Evolutionary conservation across 1,140 invertebrate genomes (phyloP).

Genomic region (Zaprionus lachaisei): DNA sequence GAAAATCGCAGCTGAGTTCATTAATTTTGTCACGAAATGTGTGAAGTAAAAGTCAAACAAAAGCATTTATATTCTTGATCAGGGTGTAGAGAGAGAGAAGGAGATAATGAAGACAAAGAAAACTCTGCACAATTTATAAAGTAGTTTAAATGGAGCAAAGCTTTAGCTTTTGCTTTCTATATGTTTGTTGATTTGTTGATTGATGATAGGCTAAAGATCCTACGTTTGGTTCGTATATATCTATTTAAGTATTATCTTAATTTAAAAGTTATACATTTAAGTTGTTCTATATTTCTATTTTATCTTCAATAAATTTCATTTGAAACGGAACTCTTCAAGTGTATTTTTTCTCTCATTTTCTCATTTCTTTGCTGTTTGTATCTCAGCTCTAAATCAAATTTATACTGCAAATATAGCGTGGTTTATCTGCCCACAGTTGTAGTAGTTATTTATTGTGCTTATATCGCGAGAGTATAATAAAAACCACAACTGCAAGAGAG

Average conservation of each 20-base stretch:
- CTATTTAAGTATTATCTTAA: neutral
- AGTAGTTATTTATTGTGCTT: slow-evolving; percentile 10
- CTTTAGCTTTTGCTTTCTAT: neutral
- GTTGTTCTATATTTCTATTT: neutral
- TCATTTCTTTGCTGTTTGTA: neutral
- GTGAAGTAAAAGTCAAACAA: slow-evolving; percentile 15
- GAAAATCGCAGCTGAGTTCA: neutral
- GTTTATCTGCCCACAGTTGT: slow-evolving; percentile 9
- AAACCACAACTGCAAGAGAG: neutral
- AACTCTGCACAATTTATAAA: neutral
- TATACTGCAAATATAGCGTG: slow-evolving; percentile 1
- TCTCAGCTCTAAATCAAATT: neutral
- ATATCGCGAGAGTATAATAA: neutral
- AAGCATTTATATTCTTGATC: slow-evolving; percentile 21
- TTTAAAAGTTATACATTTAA: neutral
- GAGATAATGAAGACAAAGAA: neutral
- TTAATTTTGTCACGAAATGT: slow-evolving; percentile 27
- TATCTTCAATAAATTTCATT: neutral
- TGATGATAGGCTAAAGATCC: too few relatives aligned
- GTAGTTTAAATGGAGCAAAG: neutral
- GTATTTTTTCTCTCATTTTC: too few relatives aligned
- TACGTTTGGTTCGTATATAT: too few relatives aligned
- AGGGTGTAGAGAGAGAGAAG: neutral
- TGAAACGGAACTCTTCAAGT: neutral
- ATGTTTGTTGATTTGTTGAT: neutral